These are phyloP conservation scores for Nemotelus pantherinus DNA, from an alignment of 2,888 invertebrate genomes.

Conservation along the genomic window DNA sequence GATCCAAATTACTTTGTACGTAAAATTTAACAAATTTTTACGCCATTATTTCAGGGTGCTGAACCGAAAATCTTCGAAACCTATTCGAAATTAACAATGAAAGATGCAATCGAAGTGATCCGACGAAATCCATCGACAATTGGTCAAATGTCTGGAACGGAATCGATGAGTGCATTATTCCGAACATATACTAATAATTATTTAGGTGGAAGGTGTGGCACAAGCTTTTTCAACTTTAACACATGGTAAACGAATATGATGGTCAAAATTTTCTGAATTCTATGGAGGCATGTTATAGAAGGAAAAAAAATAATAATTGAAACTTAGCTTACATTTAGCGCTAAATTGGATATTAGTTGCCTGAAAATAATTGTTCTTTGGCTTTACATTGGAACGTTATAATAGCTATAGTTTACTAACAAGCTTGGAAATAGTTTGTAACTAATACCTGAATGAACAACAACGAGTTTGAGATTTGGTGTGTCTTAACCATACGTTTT, in stretches of 20 bases:
- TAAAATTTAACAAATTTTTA: not conserved
- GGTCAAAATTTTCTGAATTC: conserved; percentile 52
- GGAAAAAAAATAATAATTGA: conserved; percentile 45
- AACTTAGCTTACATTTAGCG: not conserved
- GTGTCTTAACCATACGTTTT: too few species aligned
- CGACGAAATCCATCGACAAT: conserved; percentile 86
- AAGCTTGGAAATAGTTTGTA: too few species aligned
- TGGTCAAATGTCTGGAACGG: conserved; percentile 87
- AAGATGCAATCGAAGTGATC: conserved; percentile 93
- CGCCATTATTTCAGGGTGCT: conserved; percentile 68
- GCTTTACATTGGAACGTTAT: not conserved
- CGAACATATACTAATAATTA: conserved; percentile 86
- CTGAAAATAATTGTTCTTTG: conserved; percentile 14
- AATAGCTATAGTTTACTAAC: too few species aligned
- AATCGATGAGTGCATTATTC: conserved; percentile 91
- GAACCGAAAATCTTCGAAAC: conserved; percentile 95
- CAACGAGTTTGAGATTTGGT: too few species aligned
- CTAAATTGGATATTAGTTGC: not conserved
- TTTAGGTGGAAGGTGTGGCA: conserved; percentile 83
- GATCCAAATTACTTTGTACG: not conserved
- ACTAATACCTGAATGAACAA: too few species aligned
- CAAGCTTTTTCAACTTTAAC: conserved; percentile 63
- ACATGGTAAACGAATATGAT: conserved; percentile 68
- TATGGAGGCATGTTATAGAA: not conserved
- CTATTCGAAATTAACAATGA: conserved; percentile 91